Base-by-base conservation (phyloP, 2,888 invertebrate genomes). In the Myopa tessellatipennis region DNA sequence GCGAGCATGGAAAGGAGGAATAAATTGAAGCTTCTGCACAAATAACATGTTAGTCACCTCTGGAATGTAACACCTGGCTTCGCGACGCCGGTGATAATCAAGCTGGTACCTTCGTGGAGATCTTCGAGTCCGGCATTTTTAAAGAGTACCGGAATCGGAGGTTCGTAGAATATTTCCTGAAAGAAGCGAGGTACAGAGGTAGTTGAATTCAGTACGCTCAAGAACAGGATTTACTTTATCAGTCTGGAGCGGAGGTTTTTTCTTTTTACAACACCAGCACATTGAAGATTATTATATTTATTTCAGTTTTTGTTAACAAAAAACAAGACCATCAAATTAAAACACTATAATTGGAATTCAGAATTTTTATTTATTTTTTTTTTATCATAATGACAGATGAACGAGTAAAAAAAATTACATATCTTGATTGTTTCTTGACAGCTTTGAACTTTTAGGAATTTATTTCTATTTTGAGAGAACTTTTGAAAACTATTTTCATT, bases 291-390 rank as follows among this genome's bases (percentile, higher is more conserved):
- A 4, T 26, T 63, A 8, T 63, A 38, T 14, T 65, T 65, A 65
- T 65, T 36, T 65, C 14, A 65, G 10, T 34, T 65, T 65, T 36
- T 65, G 14, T 36, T 3, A 65, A 65, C 36, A 65, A 65, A 61
- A 45, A 8, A 8, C 45, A 45, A 3, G 26, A 26, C 26, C 45
- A 45, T 1, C 10, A 4, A 45, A 26, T 6, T 61, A 61, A 4
- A 61, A 61, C 26, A 61, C 18, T 8, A 18, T 26, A 26, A 10
- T 61, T 61, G 58, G 18, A 16, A 16, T 58, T 58, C 18, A 16
- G 58, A 58, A 58, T 58, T 58, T 16, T 58, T 58, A 26, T 58
- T 58, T 58, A 58, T 58, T 58, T 58, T 58, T 12, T 12, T 58
- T 55, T 55, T 55, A 26, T 26, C 26, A 26, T 26, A 26, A 26